Percentiles rank a stretch among this genome's conserved stretches.
Evolutionary conservation across 2,113 vertebrate species (phyloP).

Genomic region (Tachuris rubrigastra): DNA sequence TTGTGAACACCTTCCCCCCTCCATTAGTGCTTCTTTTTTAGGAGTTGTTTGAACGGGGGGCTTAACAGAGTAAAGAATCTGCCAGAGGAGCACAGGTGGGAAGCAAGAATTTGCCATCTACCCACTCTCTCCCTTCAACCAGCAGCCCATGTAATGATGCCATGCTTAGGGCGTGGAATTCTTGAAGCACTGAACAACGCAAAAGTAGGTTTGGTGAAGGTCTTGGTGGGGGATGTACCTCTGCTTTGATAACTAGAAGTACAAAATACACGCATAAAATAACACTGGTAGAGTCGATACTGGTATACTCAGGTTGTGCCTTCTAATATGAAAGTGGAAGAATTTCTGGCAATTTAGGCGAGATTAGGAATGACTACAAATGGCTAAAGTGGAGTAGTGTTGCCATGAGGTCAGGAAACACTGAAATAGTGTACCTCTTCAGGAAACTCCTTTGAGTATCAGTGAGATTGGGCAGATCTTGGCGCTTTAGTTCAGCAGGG

Average conservation of each 20-base stretch:
- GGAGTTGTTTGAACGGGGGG: background rate
- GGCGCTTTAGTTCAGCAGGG: background rate
- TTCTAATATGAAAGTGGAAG: background rate
- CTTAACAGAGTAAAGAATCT: background rate
- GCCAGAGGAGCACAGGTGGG: background rate
- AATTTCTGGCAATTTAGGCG: background rate
- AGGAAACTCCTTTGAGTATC: background rate
- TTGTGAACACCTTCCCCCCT: background rate
- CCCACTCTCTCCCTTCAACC: background rate
- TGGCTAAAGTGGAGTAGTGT: background rate
- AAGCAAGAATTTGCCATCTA: fast-evolving
- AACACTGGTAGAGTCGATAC: background rate
- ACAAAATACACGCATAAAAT: background rate
- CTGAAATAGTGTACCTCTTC: background rate
- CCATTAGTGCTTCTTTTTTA: background rate
- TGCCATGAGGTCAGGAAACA: background rate
- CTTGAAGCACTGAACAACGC: background rate
- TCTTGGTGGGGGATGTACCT: background rate
- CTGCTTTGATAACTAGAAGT: background rate
- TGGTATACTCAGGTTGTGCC: fast-evolving
- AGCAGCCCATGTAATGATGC: fast-evolving
- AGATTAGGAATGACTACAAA: background rate
- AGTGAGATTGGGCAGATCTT: background rate
- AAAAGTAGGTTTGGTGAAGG: background rate
- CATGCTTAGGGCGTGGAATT: fast-evolving